Evolutionary conservation across 2,888 invertebrate species (phyloP), one percentile per base, ranked within the genome.

Genomic region (Lasioglossum zephyrum): DNA sequence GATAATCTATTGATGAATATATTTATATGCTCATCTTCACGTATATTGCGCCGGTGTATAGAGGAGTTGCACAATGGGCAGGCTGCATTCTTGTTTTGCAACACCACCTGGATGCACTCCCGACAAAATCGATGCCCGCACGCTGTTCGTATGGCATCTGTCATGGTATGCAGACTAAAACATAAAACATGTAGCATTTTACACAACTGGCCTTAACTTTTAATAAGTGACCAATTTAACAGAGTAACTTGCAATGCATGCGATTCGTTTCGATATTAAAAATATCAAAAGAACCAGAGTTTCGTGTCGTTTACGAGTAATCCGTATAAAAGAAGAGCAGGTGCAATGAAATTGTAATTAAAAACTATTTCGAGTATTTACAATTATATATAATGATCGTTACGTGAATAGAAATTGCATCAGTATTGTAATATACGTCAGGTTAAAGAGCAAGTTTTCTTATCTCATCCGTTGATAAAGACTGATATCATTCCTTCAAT

Each of bases 41-140:
- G 85, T 63, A 93, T 84, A 11, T 82, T 90, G 81, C 93, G 86
- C 74, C 90, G 89, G 0, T 84, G 87, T 13, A 94, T 84, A 3
- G 53, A 66, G 1, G 72, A 69, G 5, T 92, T 92, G 76, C 94
- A 94, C 22, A 92, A 77, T 47, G 94, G 92, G 79, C 94, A 94
- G 8, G n/a, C 53, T 6, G 89, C 73, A 26, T 79, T 44, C 70
- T 85, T 87, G 26, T 80, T 89, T 8, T 72, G 57, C 2, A 92
- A 26, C 6, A 92, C 77, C 26, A n/a, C 79, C 36, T 83, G 77
- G 18, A 93, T 91, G 49, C 94, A 94, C 0, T 36, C 13, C 5
- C 77, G 80, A 78, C 94, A 94, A 70, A 92, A 94, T 49, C 89
- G 88, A 79, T 94, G 94, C 0, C 92, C 92, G 74, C 94, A 94